Percentiles rank a stretch among this genome's conserved stretches.
Conservation (phyloP, 2,113 vertebrate genomes). For the Lontra canadensis region DNA sequence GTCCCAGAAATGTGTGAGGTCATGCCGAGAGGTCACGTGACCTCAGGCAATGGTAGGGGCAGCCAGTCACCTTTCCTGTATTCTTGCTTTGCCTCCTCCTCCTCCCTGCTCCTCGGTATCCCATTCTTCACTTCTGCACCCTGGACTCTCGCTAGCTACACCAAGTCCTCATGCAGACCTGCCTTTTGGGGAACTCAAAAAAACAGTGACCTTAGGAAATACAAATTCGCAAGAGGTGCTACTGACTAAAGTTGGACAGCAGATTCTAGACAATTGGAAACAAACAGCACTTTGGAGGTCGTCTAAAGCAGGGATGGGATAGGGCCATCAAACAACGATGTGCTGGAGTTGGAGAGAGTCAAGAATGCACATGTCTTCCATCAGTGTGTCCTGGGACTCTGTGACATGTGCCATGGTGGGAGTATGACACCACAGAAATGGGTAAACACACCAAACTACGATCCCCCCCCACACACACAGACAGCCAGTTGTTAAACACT, state of each 20-base stretch:
- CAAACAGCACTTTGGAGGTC: not conserved
- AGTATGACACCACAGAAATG: not conserved
- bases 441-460: not conserved
- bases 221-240: not conserved
- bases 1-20: not conserved
- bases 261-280: not conserved
- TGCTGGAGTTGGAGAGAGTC: not conserved
- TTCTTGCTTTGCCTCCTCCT: not conserved
- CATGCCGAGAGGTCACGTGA: not conserved
- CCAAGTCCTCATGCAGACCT: not conserved
- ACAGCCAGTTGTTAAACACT: not conserved
- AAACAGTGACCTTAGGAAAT: not conserved
- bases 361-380: not conserved
- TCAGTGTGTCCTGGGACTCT: not conserved
- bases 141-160: not conserved
- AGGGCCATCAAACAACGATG: not conserved
- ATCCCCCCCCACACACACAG: too few species aligned
- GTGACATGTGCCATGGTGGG: not conserved
- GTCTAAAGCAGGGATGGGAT: not conserved
- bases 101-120: not conserved
- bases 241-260: not conserved
- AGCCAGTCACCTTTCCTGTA: not conserved
- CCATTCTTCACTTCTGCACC: not conserved
- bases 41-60: not conserved
- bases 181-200: not conserved